Evolutionary conservation across 2,888 invertebrate species (phyloP).

Genomic region (Hirtodrosophila cameraria): DNA sequence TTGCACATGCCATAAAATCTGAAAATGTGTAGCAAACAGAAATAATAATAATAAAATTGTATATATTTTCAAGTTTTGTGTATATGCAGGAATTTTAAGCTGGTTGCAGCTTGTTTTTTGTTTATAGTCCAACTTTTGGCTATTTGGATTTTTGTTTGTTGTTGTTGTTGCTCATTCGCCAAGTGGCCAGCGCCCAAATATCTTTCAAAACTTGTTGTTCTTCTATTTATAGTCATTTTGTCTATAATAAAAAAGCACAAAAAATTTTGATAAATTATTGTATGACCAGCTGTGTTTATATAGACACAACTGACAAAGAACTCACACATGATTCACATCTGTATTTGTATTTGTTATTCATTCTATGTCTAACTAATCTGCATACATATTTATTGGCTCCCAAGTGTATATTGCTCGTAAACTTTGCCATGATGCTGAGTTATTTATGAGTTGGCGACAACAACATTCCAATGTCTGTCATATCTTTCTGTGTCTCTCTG

Average conservation of each 20-base stretch:
- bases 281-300: conserved; percentile 35
- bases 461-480: conserved; percentile 24
- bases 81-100: conserved; percentile 43
- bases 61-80: conserved; percentile 27
- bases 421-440: conserved; percentile 29
- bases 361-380: conserved; percentile 18
- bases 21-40: background rate
- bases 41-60: conserved; percentile 8
- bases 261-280: conserved; percentile 54
- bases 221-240: conserved; percentile 38
- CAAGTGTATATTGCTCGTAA: conserved; percentile 7
- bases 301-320: conserved; percentile 7
- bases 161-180: conserved; percentile 13
- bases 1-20: conserved; percentile 37
- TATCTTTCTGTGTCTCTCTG: conserved; percentile 9
- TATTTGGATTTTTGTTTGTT: conserved; percentile 2
- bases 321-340: conserved; percentile 29
- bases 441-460: conserved; percentile 42
- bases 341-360: background rate
- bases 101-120: conserved; percentile 51
- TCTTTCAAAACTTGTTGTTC: conserved; percentile 17
- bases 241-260: conserved; percentile 40
- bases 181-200: conserved; percentile 36
- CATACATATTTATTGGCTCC: conserved; percentile 3
- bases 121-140: conserved; percentile 41